Evolutionary conservation across 1,140 invertebrate genomes (phyloP), one percentile per base, ranked within the genome.

Genomic region (Steinernema feltiae): DNA sequence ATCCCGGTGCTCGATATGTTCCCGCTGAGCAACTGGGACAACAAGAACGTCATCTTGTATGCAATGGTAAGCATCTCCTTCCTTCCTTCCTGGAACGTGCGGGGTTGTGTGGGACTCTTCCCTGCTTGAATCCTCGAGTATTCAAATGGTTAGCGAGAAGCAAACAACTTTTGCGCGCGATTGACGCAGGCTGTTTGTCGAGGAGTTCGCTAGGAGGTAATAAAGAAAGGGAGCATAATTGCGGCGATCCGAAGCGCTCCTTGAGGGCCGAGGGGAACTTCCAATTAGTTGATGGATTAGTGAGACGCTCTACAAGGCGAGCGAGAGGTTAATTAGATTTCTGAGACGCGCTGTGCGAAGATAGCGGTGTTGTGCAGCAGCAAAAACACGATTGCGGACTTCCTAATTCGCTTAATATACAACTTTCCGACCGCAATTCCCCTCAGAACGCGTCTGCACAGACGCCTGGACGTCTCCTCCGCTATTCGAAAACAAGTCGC

Each of bases 1-100:
- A 63, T 63, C 53, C 53, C 53, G 7, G 53, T 63, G 53, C 53
- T 63, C 12, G 53, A 63, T 21, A 63, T 63, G 53, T 63, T 63
- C 53, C 53, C 53, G 7, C 53, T 63, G 7, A 15, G 7, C 53
- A 63, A 63, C 53, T 63, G 53, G 53, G 53, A 63, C 53, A 63
- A 63, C 53, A 63, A 63, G 24, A 7, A 63, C 53, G 53, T 63
- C 53, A 63, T 63, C 53, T 21, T 63, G 7, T 63, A 63, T 27
- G 53, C 53, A 3, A 63, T 63, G 53, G 53, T 63, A 27, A 63
- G 53, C 24, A n/a, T n/a, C n/a, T n/a, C n/a, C n/a, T n/a, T n/a
- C n/a, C n/a, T n/a, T n/a, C n/a, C n/a, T n/a, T n/a, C n/a, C n/a
- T n/a, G n/a, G n/a, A n/a, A n/a, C n/a, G n/a, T n/a, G n/a, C n/a